Conservation (phyloP, 2,113 vertebrate species). For the Rattus norvegicus region GRCr8 NC_086022.1:52589501-52590000, state of each 20-base stretch:
- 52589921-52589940: background rate
- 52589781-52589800: background rate
- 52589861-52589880: background rate
- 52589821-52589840: background rate
- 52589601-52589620: background rate
- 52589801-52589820: background rate
- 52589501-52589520: background rate
- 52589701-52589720: background rate
- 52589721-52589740: background rate
- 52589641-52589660: background rate
- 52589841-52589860: background rate
- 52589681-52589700: background rate
- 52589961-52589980: background rate
- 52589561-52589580: background rate
- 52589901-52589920: background rate
- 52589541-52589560: background rate
- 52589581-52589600: background rate
- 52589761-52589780: background rate
- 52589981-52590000: background rate
- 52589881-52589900: background rate
- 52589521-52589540: background rate
- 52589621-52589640: constrained; percentile 4
- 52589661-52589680: background rate
- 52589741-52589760: constrained; percentile 8
- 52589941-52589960: constrained; percentile 27